A percentile compares a stretch with the other conserved stretches of the same genome.
These are phyloP conservation scores for Drosophila picticornis DNA, from an alignment of 2,888 invertebrate genomes.

Conservation along the genomic window DNA sequence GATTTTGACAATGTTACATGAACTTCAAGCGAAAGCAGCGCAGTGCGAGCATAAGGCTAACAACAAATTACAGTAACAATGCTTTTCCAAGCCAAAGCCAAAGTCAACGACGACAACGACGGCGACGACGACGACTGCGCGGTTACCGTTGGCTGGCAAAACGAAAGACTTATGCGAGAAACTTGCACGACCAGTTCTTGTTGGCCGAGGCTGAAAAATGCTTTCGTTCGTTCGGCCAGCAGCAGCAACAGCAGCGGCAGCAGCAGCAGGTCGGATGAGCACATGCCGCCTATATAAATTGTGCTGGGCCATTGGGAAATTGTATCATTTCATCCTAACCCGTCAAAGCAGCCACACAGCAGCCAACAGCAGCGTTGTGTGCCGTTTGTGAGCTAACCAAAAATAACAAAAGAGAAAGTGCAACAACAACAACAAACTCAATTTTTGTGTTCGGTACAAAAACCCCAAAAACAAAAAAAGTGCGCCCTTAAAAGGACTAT, in stretches of 20 bases:
- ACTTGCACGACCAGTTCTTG: constrained; percentile 76
- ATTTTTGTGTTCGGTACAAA: constrained; percentile 61
- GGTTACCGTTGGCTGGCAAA: constrained; percentile 70
- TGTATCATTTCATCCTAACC: constrained; percentile 86
- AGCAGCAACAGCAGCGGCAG: constrained; percentile 29
- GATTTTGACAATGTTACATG: constrained; percentile 84
- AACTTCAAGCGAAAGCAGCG: constrained; percentile 83
- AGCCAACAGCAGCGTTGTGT: constrained; percentile 71
- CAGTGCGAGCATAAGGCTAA: constrained; percentile 54
- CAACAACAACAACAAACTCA: constrained; percentile 18
- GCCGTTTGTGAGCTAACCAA: constrained; percentile 61
- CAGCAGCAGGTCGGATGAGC: constrained; percentile 74
- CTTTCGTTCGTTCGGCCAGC: constrained; percentile 57
- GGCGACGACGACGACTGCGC: constrained; percentile 36
- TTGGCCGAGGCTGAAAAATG: constrained; percentile 53
- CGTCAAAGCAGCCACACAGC: constrained; percentile 85
- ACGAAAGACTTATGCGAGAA: constrained; percentile 83
- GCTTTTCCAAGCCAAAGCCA: constrained; percentile 58
- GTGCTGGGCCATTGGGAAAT: constrained; percentile 85
- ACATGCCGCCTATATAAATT: constrained; percentile 85
- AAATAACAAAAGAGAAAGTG: constrained; percentile 72
- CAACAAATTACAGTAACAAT: constrained; percentile 74
- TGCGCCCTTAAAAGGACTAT: constrained; percentile 69
- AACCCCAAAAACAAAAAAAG: constrained; percentile 11
- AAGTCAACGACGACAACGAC: constrained; percentile 22